Evolutionary conservation across 2,888 invertebrate species (phyloP), one percentile per base, ranked within the genome.

Genomic region (Biston stratarius): DNA sequence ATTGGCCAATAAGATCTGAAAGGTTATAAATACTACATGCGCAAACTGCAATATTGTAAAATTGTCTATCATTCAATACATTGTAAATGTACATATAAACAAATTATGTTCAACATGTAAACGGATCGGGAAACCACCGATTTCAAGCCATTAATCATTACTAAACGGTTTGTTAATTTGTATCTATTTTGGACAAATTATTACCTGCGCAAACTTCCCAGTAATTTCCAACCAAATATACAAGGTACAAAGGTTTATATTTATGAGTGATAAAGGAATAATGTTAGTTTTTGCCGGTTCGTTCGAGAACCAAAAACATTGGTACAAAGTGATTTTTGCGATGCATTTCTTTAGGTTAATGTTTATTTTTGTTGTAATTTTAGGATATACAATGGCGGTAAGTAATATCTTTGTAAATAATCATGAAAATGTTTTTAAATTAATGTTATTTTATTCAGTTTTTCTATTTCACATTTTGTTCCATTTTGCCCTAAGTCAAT

Each of bases 151-250:
- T 55, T 58, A 64, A 64, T 65, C 15, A 45, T 40, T 48, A 9
- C 51, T 69, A 71, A 73, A 70, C 57, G 64, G 52, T 69, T 59
- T 5, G 56, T 53, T 69, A 69, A 62, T 69, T 52, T 2, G 9
- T 51, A 38, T 48, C 53, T 60, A 70, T 64, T 67, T 61, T 14
- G 40, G 24, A 11, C 12, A 73, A 71, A 71, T 68, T 68, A 66
- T 38, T 64, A 51, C 45, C 33, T 66, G 40, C n/a, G 38, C n/a
- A 6, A 49, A 38, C 11, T 33, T 49, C 53, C 49, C 36, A 15
- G 48, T 55, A 38, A 48, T 67, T 62, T 67, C 33, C 8, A 9
- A 24, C 36, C n/a, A 48, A 62, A 49, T 59, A 9, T 55, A 47
- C 59, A 42, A 47, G 56, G 56, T 47, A 12, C 33, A 12, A 51